Base-by-base conservation (phyloP, 2,113 vertebrate genomes). In the Phoxinus phoxinus region DNA sequence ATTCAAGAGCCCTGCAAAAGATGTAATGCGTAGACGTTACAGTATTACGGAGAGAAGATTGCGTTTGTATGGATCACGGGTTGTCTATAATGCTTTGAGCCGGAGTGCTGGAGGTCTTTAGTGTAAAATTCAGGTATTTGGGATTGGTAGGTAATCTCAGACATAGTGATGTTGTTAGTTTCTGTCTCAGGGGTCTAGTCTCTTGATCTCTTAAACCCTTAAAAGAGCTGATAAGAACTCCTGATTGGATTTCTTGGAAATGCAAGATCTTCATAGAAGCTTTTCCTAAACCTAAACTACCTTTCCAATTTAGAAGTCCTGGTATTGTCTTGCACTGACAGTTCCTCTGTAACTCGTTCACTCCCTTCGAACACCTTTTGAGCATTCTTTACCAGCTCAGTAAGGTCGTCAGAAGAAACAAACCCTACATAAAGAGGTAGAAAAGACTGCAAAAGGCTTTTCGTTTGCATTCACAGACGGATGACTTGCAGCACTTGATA, bases 121-220 rank as follows among this genome's bases (percentile, higher is more conserved):
- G 72, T 82, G 77, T 86, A 81, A 86, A 88, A 81, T 84, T 65
- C 61, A 84, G 84, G 51, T 32, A 56, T 77, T 86, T 86, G 81
- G 35, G 84, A 61, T 79, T 72, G 83, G 5, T 53, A 53, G 13
- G 25, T 58, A 86, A 86, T 81, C 61, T 81, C 61, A 81, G 27
- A 69, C 79, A 67, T 67, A 27, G 27, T 81, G 27, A 81, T 51
- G 44, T 21, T 67, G 79, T 81, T 81, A 81, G 79, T n/a, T 51
- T 69, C 27, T 30, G 44, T 67, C 79, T 81, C 61, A 0, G 44
- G 41, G 79, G 61, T 65, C 41, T 32, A 69, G 61, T 81, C 30
- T 81, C 61, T 80, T 80, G 35, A n/a, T 79, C 56, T 79, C 23
- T 79, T 81, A 32, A 25, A 37, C 61, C 25, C 41, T 6, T 51